Base-by-base conservation (phyloP, 2,888 invertebrate genomes). In the Aphidius colemani region DNA sequence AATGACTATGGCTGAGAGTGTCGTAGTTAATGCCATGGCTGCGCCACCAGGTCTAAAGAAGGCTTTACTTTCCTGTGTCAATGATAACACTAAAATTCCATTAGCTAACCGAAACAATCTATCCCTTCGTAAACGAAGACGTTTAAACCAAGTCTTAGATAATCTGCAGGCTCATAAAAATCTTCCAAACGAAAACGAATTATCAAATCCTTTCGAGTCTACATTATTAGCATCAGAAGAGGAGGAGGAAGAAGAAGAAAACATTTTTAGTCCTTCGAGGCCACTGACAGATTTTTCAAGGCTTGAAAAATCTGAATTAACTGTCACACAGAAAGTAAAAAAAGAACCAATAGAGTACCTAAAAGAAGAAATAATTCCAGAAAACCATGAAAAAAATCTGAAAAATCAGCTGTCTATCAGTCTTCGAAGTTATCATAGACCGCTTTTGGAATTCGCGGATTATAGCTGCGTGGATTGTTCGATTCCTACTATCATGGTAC, bases 81-180 rank as follows among this genome's bases (percentile, higher is more conserved):
- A 18, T 85, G 68, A 86, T 86, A 78, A 86, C 13, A 18, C 1
- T 1, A 88, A 77, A 87, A 88, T 78, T 86, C 86, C 88, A 69
- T 87, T 87, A 59, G 85, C 86, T 68, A 88, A 88, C 72, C 86
- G 88, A 67, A 88, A 88, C 73, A 84, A 85, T 85, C 88, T 73
- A 78, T 85, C 81, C 78, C 88, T 89, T 71, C 86, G 90, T 70
- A 94, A 94, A 80, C 87, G 92, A 69, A 90, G 92, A 78, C 86
- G 94, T 49, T 85, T 94, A 13, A 92, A 91, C 61, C 91, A 90
- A 67, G 90, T 95, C 30, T 84, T 95, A 66, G 93, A 94, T 78
- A 92, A 91, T 74, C 86, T 94, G 6, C 85, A 86, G 18, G 86
- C 85, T 7, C 82, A 77, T 66, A 77, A 74, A 60, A 77, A 74